These are phyloP conservation scores for Anniella stebbinsi DNA, from an alignment of 2,797 vertebrate genomes.

Conservation along the genomic window DNA sequence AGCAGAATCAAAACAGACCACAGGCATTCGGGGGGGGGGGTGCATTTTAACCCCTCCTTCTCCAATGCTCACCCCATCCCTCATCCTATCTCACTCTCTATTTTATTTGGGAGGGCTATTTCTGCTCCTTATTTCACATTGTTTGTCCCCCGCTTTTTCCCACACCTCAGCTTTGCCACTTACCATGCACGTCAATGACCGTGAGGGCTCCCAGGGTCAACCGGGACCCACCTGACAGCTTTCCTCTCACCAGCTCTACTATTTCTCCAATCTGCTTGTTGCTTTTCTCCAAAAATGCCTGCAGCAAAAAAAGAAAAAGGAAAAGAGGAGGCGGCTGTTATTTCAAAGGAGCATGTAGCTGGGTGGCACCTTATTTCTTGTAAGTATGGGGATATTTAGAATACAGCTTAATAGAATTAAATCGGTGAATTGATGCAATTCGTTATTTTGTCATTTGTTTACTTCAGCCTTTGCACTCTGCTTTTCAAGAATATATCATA, in stretches of 20 bases:
- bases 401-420: neutral
- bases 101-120: neutral
- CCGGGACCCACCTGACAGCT: constrained; percentile 88
- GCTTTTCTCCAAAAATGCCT: constrained; percentile 89
- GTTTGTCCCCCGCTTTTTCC: rapidly evolving
- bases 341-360: neutral
- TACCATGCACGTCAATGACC: constrained; percentile 95
- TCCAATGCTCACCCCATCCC: neutral
- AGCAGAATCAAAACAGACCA: neutral
- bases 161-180: constrained; percentile 29
- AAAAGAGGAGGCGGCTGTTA: too few species aligned
- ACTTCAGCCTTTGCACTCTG: too few species aligned
- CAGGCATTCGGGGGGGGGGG: neutral
- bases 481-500: too few species aligned
- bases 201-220: constrained; percentile 92
- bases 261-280: constrained; percentile 90
- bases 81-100: neutral
- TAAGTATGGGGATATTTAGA: neutral
- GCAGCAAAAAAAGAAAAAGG: constrained; percentile 28
- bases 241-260: constrained; percentile 91
- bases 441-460: too few species aligned
- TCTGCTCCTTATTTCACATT: neutral
- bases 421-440: too few species aligned
- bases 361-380: neutral
- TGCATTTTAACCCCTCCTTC: neutral